Evolutionary conservation across 2,888 invertebrate genomes (phyloP), one percentile per base, ranked within the genome.

Genomic region (Strigamia crassipes): DNA sequence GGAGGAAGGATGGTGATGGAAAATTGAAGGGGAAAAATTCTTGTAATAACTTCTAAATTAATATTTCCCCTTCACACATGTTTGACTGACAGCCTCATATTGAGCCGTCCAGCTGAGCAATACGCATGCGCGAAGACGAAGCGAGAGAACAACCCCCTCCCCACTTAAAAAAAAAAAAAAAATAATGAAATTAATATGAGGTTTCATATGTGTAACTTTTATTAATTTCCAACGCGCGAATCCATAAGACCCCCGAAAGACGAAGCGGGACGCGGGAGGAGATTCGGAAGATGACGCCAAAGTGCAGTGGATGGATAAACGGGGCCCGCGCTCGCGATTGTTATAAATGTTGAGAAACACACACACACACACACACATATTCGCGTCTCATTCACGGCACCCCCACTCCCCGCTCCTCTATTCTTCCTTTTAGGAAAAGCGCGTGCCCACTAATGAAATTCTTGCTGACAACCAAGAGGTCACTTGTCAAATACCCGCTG

Each of bases 361-460:
- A 61, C 61, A 56, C 80, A 31, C 51, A 56, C 56, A 81, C 61
- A 61, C 61, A 56, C 80, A 31, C 51, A 42, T 42, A 42, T 42
- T 31, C 80, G 51, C 73, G 66, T 81, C 73, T 81, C 81, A 81
- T 81, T 81, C 81, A 81, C 73, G 80, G 80, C 27, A 21, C 80
- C 18, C 80, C 73, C 31, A 9, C 73, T 73, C 31, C 31, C 31
- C 13, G 31, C 23, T 73, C 27, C 73, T 31, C 27, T 73, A 73
- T 73, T 73, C 73, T 73, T 73, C 73, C 73, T 73, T 73, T 73
- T 73, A 73, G 73, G 73, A 73, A 73, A 73, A 73, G 73, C 73
- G 73, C 73, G 73, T 73, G 73, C 73, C 73, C 73, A 81, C 81
- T 82, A 82, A 82, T 82, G 82, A 82, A 82, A 82, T 82, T 82